These are phyloP conservation scores for Halictus quadricinctus DNA, from an alignment of 2,888 invertebrate species.

Conservation along the genomic window DNA sequence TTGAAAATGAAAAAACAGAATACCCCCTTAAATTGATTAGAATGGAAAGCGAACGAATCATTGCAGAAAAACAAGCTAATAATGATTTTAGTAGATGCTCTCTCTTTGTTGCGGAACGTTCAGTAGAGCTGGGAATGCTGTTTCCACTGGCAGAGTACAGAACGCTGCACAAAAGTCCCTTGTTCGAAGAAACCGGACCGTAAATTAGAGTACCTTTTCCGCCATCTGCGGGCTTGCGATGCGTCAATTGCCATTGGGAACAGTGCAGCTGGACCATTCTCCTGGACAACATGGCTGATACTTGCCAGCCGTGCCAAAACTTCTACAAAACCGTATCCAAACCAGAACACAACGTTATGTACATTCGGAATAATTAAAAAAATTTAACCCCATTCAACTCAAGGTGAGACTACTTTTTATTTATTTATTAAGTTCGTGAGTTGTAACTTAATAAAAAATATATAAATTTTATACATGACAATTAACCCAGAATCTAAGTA, in stretches of 20 bases:
- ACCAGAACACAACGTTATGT: background rate
- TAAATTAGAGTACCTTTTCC: slow-evolving; percentile 20
- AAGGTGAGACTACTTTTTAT: too few species aligned
- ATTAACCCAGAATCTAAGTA: too few species aligned
- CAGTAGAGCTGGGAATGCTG: background rate
- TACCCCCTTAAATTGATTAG: background rate
- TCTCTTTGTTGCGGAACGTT: background rate
- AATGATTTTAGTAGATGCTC: background rate
- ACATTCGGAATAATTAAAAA: background rate
- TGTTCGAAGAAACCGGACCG: slow-evolving; percentile 22
- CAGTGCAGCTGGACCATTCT: slow-evolving; percentile 18
- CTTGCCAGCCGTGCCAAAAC: slow-evolving; percentile 4
- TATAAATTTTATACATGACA: too few species aligned
- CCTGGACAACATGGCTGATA: background rate
- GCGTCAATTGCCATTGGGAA: slow-evolving; percentile 19
- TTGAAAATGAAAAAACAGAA: background rate
- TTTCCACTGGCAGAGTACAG: background rate
- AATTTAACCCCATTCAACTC: background rate
- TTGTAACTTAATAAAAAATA: too few species aligned
- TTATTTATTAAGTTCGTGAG: too few species aligned
- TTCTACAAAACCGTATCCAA: background rate
- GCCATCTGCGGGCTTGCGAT: slow-evolving; percentile 14
- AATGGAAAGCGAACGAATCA: background rate
- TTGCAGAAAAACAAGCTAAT: background rate
- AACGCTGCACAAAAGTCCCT: slow-evolving; percentile 10